Conservation (phyloP, 2,797 vertebrate genomes). For the Melanotaenia maccullochi region DNA sequence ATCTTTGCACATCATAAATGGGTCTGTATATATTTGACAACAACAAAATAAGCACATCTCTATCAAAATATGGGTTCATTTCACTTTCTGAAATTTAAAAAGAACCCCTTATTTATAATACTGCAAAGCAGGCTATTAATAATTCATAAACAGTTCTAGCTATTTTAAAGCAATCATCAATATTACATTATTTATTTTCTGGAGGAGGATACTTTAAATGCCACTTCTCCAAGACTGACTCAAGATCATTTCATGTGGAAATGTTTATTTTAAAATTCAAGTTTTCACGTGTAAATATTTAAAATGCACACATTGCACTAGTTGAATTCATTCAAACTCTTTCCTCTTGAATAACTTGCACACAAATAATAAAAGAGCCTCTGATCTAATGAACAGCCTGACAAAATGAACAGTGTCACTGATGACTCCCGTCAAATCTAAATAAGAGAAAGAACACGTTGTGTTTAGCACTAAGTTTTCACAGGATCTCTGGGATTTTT, state of each 20-base stretch:
- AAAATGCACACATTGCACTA: conserved; percentile 44
- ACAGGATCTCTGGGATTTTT: conserved; percentile 7
- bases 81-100: conserved; percentile 11
- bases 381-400: conserved; percentile 9
- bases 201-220: neutral
- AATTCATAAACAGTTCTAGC: conserved; percentile 17
- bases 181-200: conserved; percentile 8
- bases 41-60: conserved; percentile 59
- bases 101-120: conserved; percentile 20
- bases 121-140: conserved; percentile 45
- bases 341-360: conserved; percentile 14
- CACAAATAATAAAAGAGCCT: conserved; percentile 34
- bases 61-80: conserved; percentile 49
- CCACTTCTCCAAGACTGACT: conserved; percentile 20
- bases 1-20: conserved; percentile 45
- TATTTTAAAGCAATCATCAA: conserved; percentile 25
- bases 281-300: conserved; percentile 49
- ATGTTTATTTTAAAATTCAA: conserved; percentile 72
- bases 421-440: conserved; percentile 20
- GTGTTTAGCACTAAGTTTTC: conserved; percentile 44
- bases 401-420: conserved; percentile 18
- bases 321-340: conserved; percentile 18
- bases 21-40: conserved; percentile 38
- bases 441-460: conserved; percentile 33
- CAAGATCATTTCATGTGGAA: conserved; percentile 46